Evolutionary conservation across 2,113 vertebrate species (phyloP).

Genomic region (Stegastes partitus): DNA sequence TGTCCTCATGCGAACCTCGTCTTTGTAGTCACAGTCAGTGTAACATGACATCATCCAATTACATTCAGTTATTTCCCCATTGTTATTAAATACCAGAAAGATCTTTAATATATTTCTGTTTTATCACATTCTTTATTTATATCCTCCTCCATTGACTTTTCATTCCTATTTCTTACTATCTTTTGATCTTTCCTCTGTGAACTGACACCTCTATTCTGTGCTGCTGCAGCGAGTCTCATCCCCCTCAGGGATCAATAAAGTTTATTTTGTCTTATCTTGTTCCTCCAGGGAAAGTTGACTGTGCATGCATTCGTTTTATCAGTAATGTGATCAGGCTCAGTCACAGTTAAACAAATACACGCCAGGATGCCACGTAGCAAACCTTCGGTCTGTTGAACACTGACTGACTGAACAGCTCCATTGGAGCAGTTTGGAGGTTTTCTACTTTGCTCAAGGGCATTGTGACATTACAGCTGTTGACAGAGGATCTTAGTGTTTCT

Average conservation of each 20-base stretch:
- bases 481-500: too few relatives aligned
- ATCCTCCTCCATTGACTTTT: constrained; percentile 7
- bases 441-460: constrained; percentile 8
- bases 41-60: constrained; percentile 19
- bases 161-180: constrained; percentile 27
- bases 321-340: constrained; percentile 35
- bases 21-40: background rate
- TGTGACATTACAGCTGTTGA: fast-evolving
- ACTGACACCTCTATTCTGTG: constrained; percentile 2
- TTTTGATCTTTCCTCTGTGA: constrained; percentile 31
- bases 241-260: constrained; percentile 47
- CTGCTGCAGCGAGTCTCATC: background rate
- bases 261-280: constrained; percentile 43
- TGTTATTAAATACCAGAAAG: constrained; percentile 20
- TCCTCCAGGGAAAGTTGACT: constrained; percentile 36
- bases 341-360: constrained; percentile 18
- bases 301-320: constrained; percentile 5
- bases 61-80: background rate
- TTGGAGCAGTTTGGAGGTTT: background rate
- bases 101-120: constrained; percentile 46
- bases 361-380: constrained; percentile 17
- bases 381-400: constrained; percentile 27
- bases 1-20: constrained; percentile 17
- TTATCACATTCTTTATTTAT: constrained; percentile 24
- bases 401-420: constrained; percentile 4